A percentile compares a stretch with the other conserved stretches of the same genome.
Evolutionary conservation across 2,113 vertebrate genomes (phyloP).

Genomic region (Oceanites oceanicus): DNA sequence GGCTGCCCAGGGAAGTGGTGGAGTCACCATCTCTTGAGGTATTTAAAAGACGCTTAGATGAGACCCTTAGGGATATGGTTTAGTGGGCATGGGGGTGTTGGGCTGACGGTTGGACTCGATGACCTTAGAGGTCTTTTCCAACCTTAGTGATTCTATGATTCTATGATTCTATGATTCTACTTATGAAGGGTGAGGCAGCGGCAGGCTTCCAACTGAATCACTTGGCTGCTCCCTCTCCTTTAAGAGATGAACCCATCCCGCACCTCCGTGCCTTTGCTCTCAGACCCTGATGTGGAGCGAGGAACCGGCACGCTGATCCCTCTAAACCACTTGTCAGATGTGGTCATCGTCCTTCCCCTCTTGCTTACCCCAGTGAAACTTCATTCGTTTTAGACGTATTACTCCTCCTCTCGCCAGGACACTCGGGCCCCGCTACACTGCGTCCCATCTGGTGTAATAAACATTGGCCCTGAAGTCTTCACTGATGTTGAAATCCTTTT

Average conservation of each 20-base stretch:
- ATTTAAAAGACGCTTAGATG: no score
- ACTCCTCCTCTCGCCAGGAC: neutral
- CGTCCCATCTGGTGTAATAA: neutral
- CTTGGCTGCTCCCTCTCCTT: neutral
- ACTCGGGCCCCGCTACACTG: fast-evolving
- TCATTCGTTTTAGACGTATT: fast-evolving
- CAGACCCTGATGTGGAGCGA: neutral
- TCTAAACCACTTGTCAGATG: neutral
- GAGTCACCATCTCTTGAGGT: no score
- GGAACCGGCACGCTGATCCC: neutral
- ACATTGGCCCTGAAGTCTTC: neutral
- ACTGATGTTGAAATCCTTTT: neutral
- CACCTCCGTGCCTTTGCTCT: neutral
- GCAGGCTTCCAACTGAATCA: neutral
- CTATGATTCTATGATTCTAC: no score
- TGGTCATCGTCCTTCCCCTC: neutral
- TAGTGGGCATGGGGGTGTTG: no score
- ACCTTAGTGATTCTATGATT: no score
- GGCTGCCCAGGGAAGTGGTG: no score
- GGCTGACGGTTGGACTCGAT: no score
- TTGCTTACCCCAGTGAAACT: neutral
- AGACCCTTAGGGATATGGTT: no score
- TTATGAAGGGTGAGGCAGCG: neutral
- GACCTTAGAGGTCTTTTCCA: no score
- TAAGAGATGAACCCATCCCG: fast-evolving